Percentiles rank a stretch among this genome's conserved stretches.
phyloP scores from a whole-genome alignment of 2,113 vertebrate species.

The Scomber colias region DNA sequence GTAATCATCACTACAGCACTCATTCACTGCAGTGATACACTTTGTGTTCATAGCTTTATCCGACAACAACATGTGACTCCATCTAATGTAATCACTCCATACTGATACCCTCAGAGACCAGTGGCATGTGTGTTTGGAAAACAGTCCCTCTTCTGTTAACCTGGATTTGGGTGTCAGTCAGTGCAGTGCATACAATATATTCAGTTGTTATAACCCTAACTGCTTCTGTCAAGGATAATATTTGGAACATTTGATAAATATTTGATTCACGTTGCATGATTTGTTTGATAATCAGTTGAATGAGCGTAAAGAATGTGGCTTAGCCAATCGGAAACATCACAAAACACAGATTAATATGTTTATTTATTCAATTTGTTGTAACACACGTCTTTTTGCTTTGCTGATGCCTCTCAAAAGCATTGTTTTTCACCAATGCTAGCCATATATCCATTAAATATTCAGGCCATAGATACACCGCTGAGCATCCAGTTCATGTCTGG shows the following conservation, averaged over 20 bases:
- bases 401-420: background rate
- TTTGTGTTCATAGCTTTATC: constrained; percentile 37
- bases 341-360: background rate
- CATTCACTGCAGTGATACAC: constrained; percentile 33
- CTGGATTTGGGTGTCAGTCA: constrained; percentile 10
- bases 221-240: background rate
- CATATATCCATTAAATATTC: too few species aligned
- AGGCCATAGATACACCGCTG: too few species aligned
- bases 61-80: constrained; percentile 25
- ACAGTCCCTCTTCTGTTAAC: constrained; percentile 18
- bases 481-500: too few species aligned
- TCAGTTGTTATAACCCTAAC: background rate
- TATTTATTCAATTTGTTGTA: too few species aligned
- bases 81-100: constrained; percentile 29
- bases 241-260: background rate
- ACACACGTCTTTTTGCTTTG: background rate
- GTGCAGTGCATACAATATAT: background rate
- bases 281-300: background rate
- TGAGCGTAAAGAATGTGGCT: too few species aligned
- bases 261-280: background rate
- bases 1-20: constrained; percentile 56
- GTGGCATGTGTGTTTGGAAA: constrained; percentile 19
- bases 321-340: too few species aligned
- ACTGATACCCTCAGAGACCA: constrained; percentile 30
- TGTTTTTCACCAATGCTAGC: background rate